These are phyloP conservation scores for Oopsacas minuta DNA, from an alignment of 37 sponge, comb jelly and placozoan genomes.

Conservation along the genomic window DNA sequence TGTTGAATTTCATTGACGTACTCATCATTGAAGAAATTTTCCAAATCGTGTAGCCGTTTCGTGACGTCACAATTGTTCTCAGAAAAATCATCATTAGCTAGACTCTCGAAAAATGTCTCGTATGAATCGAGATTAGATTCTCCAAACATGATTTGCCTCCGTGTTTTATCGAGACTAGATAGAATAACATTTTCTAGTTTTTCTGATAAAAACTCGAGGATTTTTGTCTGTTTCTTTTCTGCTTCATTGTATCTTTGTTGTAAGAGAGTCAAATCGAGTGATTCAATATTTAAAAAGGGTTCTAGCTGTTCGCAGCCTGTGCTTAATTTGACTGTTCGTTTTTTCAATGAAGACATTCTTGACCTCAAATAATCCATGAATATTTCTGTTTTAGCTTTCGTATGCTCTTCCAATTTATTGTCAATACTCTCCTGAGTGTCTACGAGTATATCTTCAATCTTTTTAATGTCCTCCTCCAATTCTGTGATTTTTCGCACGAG, in stretches of 20 bases:
- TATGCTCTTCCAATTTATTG: not conserved
- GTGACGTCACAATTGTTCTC: not conserved
- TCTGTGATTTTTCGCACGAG: not conserved
- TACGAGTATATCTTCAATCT: not conserved
- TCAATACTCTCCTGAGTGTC: not conserved
- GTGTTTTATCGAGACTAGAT: not conserved
- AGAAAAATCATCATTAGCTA: not conserved
- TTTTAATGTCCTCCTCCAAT: not conserved
- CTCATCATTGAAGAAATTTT: not conserved
- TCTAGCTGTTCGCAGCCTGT: not conserved
- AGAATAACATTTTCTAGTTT: not conserved
- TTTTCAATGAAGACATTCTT: not conserved
- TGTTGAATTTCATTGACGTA: not conserved
- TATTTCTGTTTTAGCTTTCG: not conserved
- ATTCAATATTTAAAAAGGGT: not conserved
- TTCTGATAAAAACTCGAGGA: not conserved
- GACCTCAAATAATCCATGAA: not conserved
- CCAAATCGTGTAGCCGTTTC: not conserved
- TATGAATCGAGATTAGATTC: conserved; percentile 7
- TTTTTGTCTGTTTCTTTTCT: not conserved
- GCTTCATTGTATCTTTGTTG: not conserved
- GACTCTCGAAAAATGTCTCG: not conserved
- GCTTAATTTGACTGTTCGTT: not conserved
- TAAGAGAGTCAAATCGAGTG: not conserved
- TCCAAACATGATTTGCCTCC: not conserved